Base-by-base conservation (phyloP, 2,113 vertebrate genomes). In the Cynoglossus semilaevis region DNA sequence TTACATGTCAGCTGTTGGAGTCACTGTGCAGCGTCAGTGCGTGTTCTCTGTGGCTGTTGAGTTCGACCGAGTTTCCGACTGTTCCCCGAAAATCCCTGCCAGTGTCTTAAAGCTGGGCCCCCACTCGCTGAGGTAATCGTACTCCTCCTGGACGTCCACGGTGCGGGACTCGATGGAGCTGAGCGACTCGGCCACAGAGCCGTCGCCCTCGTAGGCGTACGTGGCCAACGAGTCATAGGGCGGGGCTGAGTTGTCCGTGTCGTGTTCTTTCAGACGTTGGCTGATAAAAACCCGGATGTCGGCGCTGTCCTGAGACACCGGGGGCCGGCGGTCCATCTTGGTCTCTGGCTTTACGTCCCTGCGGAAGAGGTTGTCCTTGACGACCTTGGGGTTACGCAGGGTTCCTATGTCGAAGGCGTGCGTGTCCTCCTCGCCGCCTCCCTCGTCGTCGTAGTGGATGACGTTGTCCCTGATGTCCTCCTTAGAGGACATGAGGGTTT, bases 381-480 rank as follows among this genome's bases (percentile, higher is more conserved):
- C 90, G 10, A 83, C 95, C 84, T 98, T 97, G 29, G 96, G 95
- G 70, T 98, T 98, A 64, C 97, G 92, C 51, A 99, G 93, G 2
- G 97, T 96, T 15, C 96, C 95, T 37, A 99, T 98, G 87, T 99
- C 97, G 0, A 99, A 99, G 11, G 97, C 97, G 51, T 98, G 96
- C 2, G 97, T 99, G 86, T 99, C 97, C 70, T 99, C 97, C 68
- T 99, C 97, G 0, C 97, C 96, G 0, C 97, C 97, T 36, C 97
- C 97, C 81, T 99, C 97, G 16, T 99, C 97, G 56, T 99, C 96
- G 0, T 99, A 99, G 81, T 98, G 95, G 83, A 98, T 98, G 41
- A 99, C 95, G 1, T 99, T 99, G 79, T 99, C 97, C 61, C 97
- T 91, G 80, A 99, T 91, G 79, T 99, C 96, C 88, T 99, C 97